Evolutionary conservation across 2,888 invertebrate species (phyloP).

Genomic region (Acanthoscelides obtectus): DNA sequence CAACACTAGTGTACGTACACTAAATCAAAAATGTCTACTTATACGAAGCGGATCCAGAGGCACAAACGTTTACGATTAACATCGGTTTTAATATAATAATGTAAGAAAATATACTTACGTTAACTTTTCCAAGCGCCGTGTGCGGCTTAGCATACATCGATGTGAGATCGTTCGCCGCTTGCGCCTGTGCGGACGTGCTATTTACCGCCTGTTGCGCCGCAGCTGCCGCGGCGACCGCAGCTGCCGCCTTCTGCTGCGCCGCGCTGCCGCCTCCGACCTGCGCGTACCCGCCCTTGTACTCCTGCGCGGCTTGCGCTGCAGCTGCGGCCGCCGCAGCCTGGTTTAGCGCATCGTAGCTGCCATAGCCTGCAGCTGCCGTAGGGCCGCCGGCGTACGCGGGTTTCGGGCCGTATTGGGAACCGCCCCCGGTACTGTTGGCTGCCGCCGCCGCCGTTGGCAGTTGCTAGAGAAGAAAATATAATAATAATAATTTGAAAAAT

Average conservation of each 20-base stretch:
- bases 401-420: conserved; percentile 63
- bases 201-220: conserved; percentile 33
- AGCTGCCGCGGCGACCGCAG: conserved; percentile 35
- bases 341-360: conserved; percentile 57
- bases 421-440: conserved; percentile 63
- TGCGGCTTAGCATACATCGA: conserved; percentile 87
- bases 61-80: too few relatives aligned
- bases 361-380: conserved; percentile 48
- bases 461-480: conserved; percentile 47
- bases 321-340: conserved; percentile 54
- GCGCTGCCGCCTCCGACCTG: conserved; percentile 5
- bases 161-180: conserved; percentile 64
- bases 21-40: too few relatives aligned
- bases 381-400: conserved; percentile 49
- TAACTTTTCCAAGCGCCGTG: conserved; percentile 84
- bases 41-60: too few relatives aligned
- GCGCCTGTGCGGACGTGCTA: conserved; percentile 43
- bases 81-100: too few relatives aligned
- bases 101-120: conserved; percentile 60
- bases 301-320: conserved; percentile 56
- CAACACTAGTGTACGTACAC: too few relatives aligned
- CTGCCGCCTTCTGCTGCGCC: conserved; percentile 27
- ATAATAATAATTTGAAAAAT: background rate
- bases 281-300: conserved; percentile 47
- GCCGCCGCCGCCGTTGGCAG: conserved; percentile 67